Conservation (phyloP, 2,113 vertebrate species). For the Urocolius indicus region DNA sequence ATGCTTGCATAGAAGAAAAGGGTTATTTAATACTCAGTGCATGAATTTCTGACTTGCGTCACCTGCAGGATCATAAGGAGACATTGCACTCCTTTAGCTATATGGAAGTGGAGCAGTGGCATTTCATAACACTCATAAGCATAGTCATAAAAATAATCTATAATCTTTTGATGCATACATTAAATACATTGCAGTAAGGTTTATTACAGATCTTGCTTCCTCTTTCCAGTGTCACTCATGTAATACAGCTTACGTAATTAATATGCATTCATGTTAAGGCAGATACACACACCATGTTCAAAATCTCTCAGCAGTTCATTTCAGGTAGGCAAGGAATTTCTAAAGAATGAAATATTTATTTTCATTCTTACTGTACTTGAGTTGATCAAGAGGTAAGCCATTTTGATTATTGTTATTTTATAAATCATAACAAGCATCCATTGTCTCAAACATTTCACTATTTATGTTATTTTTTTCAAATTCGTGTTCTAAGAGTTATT, state of each 20-base stretch:
- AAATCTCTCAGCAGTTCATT: neutral
- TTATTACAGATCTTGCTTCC: slow-evolving; percentile 9
- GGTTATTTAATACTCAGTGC: neutral
- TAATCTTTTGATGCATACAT: neutral
- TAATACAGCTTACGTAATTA: too few species aligned
- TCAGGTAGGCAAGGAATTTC: neutral
- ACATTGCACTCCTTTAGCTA: neutral
- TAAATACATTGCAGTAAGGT: neutral
- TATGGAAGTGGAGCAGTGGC: neutral
- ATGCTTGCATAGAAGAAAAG: neutral
- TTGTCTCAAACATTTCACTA: neutral
- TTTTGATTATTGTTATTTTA: neutral
- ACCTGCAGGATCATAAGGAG: neutral
- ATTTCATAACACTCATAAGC: neutral
- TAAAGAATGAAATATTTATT: neutral
- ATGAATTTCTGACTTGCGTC: slow-evolving; percentile 19
- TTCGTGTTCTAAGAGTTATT: neutral
- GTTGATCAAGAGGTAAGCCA: neutral
- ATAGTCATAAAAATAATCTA: slow-evolving; percentile 1
- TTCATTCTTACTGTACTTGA: neutral
- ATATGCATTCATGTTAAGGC: neutral
- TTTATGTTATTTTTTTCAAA: neutral
- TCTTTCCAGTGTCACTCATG: neutral
- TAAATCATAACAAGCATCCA: neutral
- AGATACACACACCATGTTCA: neutral